A percentile compares a stretch with the other conserved stretches of the same genome.
These are phyloP conservation scores for Cryptus viduatorius DNA, from an alignment of 2,888 invertebrate species.

Conservation along the genomic window DNA sequence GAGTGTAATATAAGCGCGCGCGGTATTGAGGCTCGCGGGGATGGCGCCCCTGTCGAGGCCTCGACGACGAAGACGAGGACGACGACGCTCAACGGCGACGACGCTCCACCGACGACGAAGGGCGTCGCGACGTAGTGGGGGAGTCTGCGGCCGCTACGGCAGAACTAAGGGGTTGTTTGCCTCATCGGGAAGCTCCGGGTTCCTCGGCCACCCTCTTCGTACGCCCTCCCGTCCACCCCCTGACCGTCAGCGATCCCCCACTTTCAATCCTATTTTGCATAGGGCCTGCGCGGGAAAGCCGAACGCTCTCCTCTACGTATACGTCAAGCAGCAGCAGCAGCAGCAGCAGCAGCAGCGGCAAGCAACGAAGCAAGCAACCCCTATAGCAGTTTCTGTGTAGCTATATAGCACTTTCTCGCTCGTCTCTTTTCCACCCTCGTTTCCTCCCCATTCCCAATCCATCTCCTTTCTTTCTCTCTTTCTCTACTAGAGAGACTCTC, in stretches of 20 bases:
- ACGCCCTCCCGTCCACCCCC: constrained; percentile 66
- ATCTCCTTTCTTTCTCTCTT: constrained; percentile 46
- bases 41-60: constrained; percentile 63
- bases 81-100: constrained; percentile 66
- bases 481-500: constrained; percentile 40
- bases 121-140: constrained; percentile 83
- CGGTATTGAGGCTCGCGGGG: constrained; percentile 40
- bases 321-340: constrained; percentile 49
- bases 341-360: constrained; percentile 25
- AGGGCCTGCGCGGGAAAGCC: constrained; percentile 82
- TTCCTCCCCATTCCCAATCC: constrained; percentile 17
- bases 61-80: constrained; percentile 46
- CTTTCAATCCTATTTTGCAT: constrained; percentile 82
- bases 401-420: constrained; percentile 49
- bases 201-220: constrained; percentile 75
- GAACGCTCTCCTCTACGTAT: constrained; percentile 41
- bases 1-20: constrained; percentile 33
- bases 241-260: constrained; percentile 58
- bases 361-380: neutral
- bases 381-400: constrained; percentile 2
- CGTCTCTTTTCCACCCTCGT: constrained; percentile 64
- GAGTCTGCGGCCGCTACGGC: constrained; percentile 84
- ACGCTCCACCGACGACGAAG: constrained; percentile 73
- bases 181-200: constrained; percentile 80
- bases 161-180: constrained; percentile 84